phyloP scores from a whole-genome alignment of 1,140 invertebrate genomes.

The Papilio helenus region DNA sequence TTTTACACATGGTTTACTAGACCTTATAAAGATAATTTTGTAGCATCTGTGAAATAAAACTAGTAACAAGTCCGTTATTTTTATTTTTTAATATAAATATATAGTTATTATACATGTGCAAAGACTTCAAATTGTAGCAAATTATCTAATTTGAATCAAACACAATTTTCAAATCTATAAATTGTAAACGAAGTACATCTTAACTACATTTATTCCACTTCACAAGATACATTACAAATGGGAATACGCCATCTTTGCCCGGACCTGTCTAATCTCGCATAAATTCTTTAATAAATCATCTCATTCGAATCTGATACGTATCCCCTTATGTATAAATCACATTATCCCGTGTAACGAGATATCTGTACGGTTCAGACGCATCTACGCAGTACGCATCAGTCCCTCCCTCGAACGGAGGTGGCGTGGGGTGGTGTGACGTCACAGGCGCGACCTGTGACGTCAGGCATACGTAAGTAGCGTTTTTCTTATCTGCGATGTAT shows the following conservation, averaged over 20 bases:
- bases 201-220: neutral
- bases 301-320: slow-evolving; percentile 40
- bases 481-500: slow-evolving; percentile 27
- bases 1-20: no score
- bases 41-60: no score
- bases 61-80: no score
- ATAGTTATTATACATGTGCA: no score
- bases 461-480: slow-evolving; percentile 46
- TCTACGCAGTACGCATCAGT: slow-evolving; percentile 55
- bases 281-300: neutral
- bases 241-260: slow-evolving; percentile 1
- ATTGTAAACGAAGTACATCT: neutral
- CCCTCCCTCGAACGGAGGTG: neutral
- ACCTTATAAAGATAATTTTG: no score
- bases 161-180: neutral
- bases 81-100: no score
- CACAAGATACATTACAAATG: neutral
- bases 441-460: slow-evolving; percentile 53
- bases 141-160: no score
- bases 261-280: neutral
- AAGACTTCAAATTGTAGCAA: no score
- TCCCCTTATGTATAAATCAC: slow-evolving; percentile 26
- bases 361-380: slow-evolving; percentile 48
- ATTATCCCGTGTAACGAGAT: slow-evolving; percentile 42
- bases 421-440: slow-evolving; percentile 53